phyloP scores from a whole-genome alignment of 2,797 vertebrate species.

The Gymnothorax reevesii region DNA sequence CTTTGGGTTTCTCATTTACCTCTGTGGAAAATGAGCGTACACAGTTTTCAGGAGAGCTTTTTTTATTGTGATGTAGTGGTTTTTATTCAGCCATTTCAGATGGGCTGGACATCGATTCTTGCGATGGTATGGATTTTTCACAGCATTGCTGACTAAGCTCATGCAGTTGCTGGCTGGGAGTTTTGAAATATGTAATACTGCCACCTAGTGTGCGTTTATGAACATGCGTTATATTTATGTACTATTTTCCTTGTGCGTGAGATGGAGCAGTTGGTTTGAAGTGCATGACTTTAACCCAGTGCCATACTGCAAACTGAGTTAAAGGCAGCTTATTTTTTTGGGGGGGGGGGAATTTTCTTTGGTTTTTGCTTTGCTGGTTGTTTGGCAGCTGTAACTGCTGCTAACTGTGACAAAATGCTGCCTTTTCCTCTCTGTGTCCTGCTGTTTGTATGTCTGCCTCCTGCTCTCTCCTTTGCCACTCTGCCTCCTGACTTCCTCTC shows the following conservation, averaged over 20 bases:
- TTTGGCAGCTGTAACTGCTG: neutral
- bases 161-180: neutral
- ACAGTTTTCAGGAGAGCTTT: neutral
- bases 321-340: neutral
- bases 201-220: slow-evolving; percentile 25
- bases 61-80: neutral
- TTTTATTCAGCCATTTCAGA: neutral
- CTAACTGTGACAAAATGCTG: neutral
- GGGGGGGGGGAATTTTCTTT: neutral
- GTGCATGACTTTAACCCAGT: neutral
- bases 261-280: neutral
- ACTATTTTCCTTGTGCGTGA: neutral
- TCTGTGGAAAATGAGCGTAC: neutral
- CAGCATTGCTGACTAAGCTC: neutral
- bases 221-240: neutral
- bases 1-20: neutral
- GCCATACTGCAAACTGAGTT: neutral
- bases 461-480: too few relatives aligned
- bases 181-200: slow-evolving; percentile 6
- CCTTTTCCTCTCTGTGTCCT: neutral
- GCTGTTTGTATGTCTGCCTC: neutral
- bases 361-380: slow-evolving; percentile 1
- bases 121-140: neutral
- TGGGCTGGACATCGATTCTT: neutral
- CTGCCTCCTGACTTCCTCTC: neutral